Percentiles rank a stretch among this genome's conserved stretches.
phyloP scores from a whole-genome alignment of 2,797 vertebrate species.

The Vireo griseus region DNA sequence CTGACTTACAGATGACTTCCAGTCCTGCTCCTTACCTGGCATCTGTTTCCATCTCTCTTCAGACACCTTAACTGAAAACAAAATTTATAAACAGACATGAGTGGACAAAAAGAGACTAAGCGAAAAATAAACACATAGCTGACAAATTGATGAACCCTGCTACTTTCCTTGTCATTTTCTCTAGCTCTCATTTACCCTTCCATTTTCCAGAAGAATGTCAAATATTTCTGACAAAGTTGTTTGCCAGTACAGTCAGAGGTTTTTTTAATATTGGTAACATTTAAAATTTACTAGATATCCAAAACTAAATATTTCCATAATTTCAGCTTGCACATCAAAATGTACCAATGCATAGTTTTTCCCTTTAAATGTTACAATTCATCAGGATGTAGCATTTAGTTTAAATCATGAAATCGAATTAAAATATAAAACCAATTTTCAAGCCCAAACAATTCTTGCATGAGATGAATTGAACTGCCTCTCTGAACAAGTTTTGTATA shows the following conservation, averaged over 20 bases:
- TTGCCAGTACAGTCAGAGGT: background rate
- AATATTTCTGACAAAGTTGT: background rate
- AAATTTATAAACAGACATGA: constrained; percentile 20
- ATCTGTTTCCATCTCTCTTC: constrained; percentile 60
- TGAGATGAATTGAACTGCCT: background rate
- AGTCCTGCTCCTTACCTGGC: constrained; percentile 45
- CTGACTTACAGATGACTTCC: background rate
- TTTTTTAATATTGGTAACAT: background rate
- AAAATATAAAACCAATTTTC: background rate
- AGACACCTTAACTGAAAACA: constrained; percentile 51
- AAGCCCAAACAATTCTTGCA: background rate
- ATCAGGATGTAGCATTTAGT: background rate
- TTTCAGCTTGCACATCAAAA: background rate
- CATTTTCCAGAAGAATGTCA: background rate
- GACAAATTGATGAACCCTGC: background rate
- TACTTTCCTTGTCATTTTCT: background rate
- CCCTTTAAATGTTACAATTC: background rate
- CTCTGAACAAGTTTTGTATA: background rate
- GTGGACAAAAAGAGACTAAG: background rate
- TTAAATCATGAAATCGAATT: background rate
- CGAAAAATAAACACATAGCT: background rate
- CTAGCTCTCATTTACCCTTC: background rate
- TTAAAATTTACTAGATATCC: background rate
- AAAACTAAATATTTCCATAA: background rate
- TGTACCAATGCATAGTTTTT: background rate